These are phyloP conservation scores for Petaurus breviceps DNA, from an alignment of 2,113 vertebrate genomes.

Conservation along the genomic window DNA sequence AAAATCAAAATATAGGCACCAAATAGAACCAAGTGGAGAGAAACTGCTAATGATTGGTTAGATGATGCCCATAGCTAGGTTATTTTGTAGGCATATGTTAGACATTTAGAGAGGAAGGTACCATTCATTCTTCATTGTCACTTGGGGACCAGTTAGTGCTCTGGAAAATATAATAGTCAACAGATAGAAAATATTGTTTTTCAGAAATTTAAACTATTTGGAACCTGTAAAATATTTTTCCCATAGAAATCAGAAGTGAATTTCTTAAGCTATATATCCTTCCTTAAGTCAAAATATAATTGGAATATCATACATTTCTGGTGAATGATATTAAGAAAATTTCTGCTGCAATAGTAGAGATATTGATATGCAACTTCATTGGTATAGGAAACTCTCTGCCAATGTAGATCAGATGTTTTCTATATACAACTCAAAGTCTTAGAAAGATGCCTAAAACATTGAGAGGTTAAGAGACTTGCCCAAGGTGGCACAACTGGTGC, in stretches of 20 bases:
- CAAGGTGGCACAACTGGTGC: not conserved
- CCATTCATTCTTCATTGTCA: not conserved
- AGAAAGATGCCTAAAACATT: not conserved
- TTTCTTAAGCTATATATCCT: no score
- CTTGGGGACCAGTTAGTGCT: not conserved
- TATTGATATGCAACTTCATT: not conserved
- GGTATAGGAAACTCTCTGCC: not conserved
- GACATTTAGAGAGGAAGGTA: no score
- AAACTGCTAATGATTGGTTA: not conserved
- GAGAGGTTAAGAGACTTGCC: not conserved
- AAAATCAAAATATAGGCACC: not conserved
- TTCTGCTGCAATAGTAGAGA: slow-evolving; percentile 8
- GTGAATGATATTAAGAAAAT: not conserved
- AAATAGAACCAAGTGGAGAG: no score
- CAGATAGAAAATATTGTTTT: slow-evolving; percentile 14
- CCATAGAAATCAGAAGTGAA: not conserved
- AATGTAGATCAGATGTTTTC: not conserved
- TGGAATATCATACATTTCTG: no score
- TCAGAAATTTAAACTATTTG: slow-evolving; percentile 39
- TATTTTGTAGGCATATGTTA: not conserved
- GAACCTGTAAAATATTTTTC: slow-evolving; percentile 28
- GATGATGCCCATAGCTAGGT: not conserved
- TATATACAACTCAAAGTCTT: not conserved
- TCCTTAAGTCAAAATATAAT: no score
- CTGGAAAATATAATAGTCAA: not conserved